Conservation (phyloP, 2,113 vertebrate species). For the Pelusios castaneus region DNA sequence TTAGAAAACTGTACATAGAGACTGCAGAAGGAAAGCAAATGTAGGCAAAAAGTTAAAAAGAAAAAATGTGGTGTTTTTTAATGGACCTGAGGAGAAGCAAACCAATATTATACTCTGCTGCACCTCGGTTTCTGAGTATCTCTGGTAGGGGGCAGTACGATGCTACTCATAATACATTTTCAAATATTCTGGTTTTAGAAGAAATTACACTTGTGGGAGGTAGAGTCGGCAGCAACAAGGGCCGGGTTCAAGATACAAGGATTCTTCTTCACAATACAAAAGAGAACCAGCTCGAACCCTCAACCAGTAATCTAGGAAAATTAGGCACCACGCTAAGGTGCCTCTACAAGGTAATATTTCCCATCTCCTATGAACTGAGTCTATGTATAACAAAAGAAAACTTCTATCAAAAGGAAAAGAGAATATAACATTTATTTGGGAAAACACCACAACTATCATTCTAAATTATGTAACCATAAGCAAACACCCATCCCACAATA, state of each 20-base stretch:
- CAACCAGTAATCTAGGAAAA: neutral
- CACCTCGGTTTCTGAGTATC: conserved; percentile 13
- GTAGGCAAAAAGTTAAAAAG: neutral
- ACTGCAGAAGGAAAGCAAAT: neutral
- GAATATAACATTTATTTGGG: neutral
- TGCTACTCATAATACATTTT: conserved; percentile 1
- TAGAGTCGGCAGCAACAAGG: neutral
- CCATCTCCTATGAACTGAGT: neutral
- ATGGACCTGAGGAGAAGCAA: neutral
- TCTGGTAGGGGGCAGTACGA: conserved; percentile 37
- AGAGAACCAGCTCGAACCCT: neutral
- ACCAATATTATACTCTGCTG: neutral
- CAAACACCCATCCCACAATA: neutral
- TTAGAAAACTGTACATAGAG: neutral
- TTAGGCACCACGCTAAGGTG: neutral
- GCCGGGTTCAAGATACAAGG: neutral
- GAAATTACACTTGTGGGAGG: conserved; percentile 21
- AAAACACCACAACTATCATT: neutral
- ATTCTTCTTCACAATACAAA: neutral
- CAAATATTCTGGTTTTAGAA: neutral
- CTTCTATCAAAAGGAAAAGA: neutral
- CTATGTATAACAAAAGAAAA: neutral
- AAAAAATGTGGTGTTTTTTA: neutral
- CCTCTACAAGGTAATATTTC: neutral
- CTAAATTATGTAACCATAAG: neutral